Percentiles rank a stretch among this genome's conserved stretches.
Evolutionary conservation across 2,113 vertebrate species (phyloP).

Genomic region (Hystrix brachyura): DNA sequence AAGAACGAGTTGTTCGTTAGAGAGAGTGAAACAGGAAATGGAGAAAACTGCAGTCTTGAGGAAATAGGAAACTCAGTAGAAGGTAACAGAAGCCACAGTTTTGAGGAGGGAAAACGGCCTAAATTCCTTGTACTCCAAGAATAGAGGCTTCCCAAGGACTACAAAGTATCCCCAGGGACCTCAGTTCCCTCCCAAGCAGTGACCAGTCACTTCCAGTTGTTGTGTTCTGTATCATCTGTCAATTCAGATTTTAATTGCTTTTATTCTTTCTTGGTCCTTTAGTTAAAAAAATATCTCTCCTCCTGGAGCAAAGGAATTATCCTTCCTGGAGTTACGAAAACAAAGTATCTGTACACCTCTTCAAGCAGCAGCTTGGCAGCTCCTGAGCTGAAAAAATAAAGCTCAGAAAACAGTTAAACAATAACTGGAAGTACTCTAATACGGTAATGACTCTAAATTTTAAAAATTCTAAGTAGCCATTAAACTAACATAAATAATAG

Average conservation of each 20-base stretch:
- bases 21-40: neutral
- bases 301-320: neutral
- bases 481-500: neutral
- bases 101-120: neutral
- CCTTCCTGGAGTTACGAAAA: neutral
- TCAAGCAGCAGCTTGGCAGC: neutral
- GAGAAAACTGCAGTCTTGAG: neutral
- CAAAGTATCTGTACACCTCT: neutral
- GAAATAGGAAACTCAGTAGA: neutral
- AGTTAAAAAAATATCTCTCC: neutral
- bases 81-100: neutral
- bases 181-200: neutral
- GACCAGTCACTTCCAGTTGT: neutral
- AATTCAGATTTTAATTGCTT: slow-evolving; percentile 31
- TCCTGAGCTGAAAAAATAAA: neutral
- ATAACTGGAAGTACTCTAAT: neutral
- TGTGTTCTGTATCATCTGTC: neutral
- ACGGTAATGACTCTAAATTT: neutral
- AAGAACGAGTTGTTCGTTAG: neutral
- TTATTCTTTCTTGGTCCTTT: neutral
- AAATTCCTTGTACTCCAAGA: neutral
- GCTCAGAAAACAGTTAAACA: neutral
- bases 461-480: neutral
- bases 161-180: neutral
- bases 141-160: neutral